Evolutionary conservation across 2,888 invertebrate species (phyloP).

Genomic region (Mythimna impura): DNA sequence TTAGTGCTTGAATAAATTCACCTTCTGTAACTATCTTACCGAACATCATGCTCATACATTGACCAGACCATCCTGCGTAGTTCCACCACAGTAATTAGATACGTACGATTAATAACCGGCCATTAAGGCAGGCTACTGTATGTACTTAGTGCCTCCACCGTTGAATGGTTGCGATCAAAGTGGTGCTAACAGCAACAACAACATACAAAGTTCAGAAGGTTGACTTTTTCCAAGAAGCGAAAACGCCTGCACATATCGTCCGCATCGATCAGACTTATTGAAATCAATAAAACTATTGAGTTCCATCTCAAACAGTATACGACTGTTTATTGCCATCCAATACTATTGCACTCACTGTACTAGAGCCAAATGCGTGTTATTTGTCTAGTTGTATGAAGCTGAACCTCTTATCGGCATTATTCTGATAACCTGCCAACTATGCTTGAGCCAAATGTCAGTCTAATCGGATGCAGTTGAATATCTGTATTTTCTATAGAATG

Average conservation of each 20-base stretch:
- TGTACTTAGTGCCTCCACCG: slow-evolving; percentile 36
- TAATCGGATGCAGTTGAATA: no score
- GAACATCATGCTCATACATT: slow-evolving; percentile 30
- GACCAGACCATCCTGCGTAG: slow-evolving; percentile 53
- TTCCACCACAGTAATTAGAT: slow-evolving; percentile 55
- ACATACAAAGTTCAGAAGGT: neutral
- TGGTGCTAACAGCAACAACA: slow-evolving; percentile 13
- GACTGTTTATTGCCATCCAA: neutral
- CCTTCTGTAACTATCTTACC: slow-evolving; percentile 12
- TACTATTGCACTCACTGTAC: no score
- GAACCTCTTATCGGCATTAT: no score
- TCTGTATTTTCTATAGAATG: no score
- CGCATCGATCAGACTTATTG: neutral
- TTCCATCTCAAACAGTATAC: neutral
- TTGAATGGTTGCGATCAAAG: slow-evolving; percentile 40
- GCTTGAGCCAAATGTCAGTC: no score
- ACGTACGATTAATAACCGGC: slow-evolving; percentile 56
- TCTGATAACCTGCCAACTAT: no score
- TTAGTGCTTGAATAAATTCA: neutral
- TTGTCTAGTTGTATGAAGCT: no score
- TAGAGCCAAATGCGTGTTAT: no score
- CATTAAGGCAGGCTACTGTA: slow-evolving; percentile 56
- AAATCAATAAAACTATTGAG: neutral
- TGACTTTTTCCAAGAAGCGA: neutral
- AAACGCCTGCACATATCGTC: neutral